phyloP scores from a whole-genome alignment of 1,140 invertebrate genomes.

The Stratiolaelaps scimitus region DNA sequence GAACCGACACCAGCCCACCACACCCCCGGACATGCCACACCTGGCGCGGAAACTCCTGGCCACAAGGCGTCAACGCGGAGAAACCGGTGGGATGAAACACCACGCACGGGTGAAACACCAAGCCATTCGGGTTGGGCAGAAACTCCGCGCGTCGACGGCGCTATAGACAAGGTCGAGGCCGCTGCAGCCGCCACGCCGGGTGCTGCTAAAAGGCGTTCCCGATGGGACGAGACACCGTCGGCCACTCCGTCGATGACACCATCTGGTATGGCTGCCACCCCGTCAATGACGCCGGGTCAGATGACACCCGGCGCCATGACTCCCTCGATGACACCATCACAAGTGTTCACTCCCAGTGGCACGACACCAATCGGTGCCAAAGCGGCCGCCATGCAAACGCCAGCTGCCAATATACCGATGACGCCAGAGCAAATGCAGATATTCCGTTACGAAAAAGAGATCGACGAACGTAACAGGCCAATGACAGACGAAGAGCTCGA shows the following conservation, averaged over 20 bases:
- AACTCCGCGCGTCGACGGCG: slow-evolving; percentile 82
- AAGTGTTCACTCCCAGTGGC: slow-evolving; percentile 54
- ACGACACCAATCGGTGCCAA: slow-evolving; percentile 86
- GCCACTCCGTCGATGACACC: slow-evolving; percentile 46
- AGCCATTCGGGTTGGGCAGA: slow-evolving; percentile 95
- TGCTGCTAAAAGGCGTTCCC: slow-evolving; percentile 72
- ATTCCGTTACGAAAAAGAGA: slow-evolving; percentile 96
- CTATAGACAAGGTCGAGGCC: slow-evolving; percentile 65
- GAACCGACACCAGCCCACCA: slow-evolving; percentile 67
- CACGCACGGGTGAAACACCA: slow-evolving; percentile 90
- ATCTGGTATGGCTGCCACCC: slow-evolving; percentile 57
- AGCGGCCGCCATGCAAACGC: slow-evolving; percentile 95
- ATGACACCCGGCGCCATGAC: slow-evolving; percentile 50
- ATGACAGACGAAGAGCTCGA: slow-evolving; percentile 94
- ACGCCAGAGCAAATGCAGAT: slow-evolving; percentile 97
- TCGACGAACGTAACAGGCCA: slow-evolving; percentile 91
- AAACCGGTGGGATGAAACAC: slow-evolving; percentile 99
- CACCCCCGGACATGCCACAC: slow-evolving; percentile 57
- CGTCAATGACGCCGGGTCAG: slow-evolving; percentile 41
- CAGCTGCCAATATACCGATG: slow-evolving; percentile 88
- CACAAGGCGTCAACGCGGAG: slow-evolving; percentile 61
- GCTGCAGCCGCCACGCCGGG: slow-evolving; percentile 66
- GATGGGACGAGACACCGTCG: slow-evolving; percentile 93
- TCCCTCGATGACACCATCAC: slow-evolving; percentile 35
- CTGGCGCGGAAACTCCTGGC: slow-evolving; percentile 71